phyloP scores from a whole-genome alignment of 64 coral and sea anemone species.

The Acropora tenuis region DNA sequence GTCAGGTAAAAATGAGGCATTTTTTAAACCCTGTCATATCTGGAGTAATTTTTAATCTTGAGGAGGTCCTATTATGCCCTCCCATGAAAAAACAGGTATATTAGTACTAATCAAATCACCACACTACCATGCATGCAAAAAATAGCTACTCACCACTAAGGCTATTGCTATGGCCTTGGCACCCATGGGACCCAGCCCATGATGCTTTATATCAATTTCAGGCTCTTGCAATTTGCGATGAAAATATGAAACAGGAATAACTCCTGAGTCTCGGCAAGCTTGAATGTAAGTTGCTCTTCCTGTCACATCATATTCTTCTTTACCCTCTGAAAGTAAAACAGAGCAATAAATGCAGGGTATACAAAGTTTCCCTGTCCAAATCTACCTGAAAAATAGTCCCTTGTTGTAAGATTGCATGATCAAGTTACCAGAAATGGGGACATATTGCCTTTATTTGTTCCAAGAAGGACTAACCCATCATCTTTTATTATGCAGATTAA shows the following conservation, averaged over 20 bases:
- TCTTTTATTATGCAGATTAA: neutral
- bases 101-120: too few species aligned
- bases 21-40: too few species aligned
- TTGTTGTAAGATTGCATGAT: neutral
- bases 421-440: too few species aligned
- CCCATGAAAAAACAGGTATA: too few species aligned
- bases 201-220: constrained; percentile 96
- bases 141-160: constrained; percentile 78
- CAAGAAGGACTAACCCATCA: neutral
- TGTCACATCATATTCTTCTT: constrained; percentile 99
- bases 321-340: constrained; percentile 55
- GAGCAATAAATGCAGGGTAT: neutral
- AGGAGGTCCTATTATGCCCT: too few species aligned
- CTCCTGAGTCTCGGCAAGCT: constrained; percentile 80
- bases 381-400: neutral
- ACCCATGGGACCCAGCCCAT: constrained; percentile 92
- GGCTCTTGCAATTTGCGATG: constrained; percentile 85
- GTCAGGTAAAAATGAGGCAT: too few species aligned
- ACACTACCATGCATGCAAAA: too few species aligned
- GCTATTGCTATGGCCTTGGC: constrained; percentile 92
- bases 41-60: too few species aligned
- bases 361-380: neutral
- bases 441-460: neutral
- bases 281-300: constrained; percentile 93
- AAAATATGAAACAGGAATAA: constrained; percentile 94